phyloP scores from a whole-genome alignment of 23 tunicate species.

The Ascidia mentula region DNA sequence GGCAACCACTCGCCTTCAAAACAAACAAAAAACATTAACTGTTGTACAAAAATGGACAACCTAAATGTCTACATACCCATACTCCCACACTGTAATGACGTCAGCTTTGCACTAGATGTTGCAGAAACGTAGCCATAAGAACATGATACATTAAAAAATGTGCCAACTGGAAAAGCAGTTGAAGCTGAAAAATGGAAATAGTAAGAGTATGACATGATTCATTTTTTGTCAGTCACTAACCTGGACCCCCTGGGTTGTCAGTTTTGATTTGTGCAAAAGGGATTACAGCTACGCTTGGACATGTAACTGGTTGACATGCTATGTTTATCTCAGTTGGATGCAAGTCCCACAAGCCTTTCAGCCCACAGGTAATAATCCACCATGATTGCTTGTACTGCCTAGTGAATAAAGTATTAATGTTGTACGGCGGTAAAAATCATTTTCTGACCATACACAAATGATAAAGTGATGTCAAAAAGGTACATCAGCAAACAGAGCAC shows the following conservation, averaged over 20 bases:
- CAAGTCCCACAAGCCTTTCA: conserved; percentile 21
- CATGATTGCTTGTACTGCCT: background rate
- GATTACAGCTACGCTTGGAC: conserved; percentile 24
- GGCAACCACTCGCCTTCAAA: conserved; percentile 66
- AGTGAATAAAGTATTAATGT: too few species aligned
- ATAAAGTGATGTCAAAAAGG: background rate
- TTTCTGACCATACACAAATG: background rate
- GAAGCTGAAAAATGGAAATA: conserved; percentile 20
- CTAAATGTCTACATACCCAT: conserved; percentile 17
- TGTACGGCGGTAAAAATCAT: too few species aligned
- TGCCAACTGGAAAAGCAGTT: conserved; percentile 2
- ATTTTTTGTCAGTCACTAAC: background rate
- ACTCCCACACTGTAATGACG: conserved; percentile 19
- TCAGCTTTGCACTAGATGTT: background rate
- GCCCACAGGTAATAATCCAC: conserved; percentile 21
- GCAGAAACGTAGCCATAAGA: conserved; percentile 37
- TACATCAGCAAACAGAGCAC: background rate
- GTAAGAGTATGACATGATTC: background rate
- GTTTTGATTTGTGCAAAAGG: conserved; percentile 12
- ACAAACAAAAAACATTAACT: background rate
- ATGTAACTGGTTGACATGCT: conserved; percentile 31
- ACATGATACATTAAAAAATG: conserved; percentile 32
- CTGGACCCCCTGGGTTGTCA: background rate
- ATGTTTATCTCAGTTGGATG: conserved; percentile 1
- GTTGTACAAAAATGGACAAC: background rate